Percentiles rank a stretch among this genome's conserved stretches.
Conservation (phyloP, 1,140 invertebrate species). For the Telenomus remus region DNA sequence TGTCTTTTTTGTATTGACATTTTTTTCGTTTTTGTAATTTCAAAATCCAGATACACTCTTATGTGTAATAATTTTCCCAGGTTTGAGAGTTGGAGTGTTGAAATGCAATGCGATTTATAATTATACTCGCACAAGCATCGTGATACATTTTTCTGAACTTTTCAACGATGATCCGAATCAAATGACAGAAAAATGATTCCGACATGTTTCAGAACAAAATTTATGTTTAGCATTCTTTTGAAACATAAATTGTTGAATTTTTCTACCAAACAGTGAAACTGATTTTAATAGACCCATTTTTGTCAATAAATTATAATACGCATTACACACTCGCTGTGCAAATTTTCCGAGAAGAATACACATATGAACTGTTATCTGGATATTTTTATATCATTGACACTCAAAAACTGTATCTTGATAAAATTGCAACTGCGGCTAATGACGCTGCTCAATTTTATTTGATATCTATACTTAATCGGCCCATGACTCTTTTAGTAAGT, state of each 20-base stretch:
- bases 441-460: slow-evolving; percentile 40
- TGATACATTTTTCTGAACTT: not conserved
- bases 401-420: slow-evolving; percentile 32
- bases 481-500: slow-evolving; percentile 48
- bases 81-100: slow-evolving; percentile 20
- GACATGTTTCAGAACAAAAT: too few species aligned
- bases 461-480: slow-evolving; percentile 52
- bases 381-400: slow-evolving; percentile 46
- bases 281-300: not conserved
- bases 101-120: slow-evolving; percentile 14
- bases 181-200: too few species aligned
- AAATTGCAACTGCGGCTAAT: slow-evolving; percentile 42
- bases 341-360: slow-evolving; percentile 11
- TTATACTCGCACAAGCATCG: not conserved
- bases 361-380: slow-evolving; percentile 19
- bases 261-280: too few species aligned
- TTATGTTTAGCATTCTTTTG: too few species aligned
- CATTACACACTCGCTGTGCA: too few species aligned
- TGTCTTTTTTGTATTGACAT: slow-evolving; percentile 7
- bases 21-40: slow-evolving; percentile 37
- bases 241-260: too few species aligned
- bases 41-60: slow-evolving; percentile 17
- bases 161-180: slow-evolving; percentile 2
- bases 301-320: not conserved
- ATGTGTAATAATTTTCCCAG: slow-evolving; percentile 34